A percentile compares a stretch with the other conserved stretches of the same genome.
These are phyloP conservation scores for Drosophila quasianomalipes DNA, from an alignment of 2,888 invertebrate species.

Conservation along the genomic window DNA sequence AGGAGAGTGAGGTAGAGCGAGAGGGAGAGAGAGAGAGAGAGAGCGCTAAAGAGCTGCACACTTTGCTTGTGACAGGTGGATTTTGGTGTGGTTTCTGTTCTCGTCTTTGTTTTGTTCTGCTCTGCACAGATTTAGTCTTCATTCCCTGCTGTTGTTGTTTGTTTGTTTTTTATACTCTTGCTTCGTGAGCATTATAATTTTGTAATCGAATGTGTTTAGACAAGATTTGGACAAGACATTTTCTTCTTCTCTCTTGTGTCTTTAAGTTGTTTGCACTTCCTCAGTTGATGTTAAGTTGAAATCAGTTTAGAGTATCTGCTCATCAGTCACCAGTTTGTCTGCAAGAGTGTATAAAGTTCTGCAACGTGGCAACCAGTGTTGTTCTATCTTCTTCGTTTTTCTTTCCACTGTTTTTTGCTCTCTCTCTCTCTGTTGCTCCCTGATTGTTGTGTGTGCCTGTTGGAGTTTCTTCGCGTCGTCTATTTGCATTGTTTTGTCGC, in stretches of 20 bases:
- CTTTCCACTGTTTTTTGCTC: conserved; percentile 16
- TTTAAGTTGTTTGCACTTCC: background rate
- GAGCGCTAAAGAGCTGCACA: conserved; percentile 4
- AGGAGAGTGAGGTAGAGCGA: conserved; percentile 4
- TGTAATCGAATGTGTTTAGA: background rate
- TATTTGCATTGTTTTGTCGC: conserved; percentile 28
- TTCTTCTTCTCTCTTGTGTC: background rate
- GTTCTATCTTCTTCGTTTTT: conserved; percentile 20
- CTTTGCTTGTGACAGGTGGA: conserved; percentile 59
- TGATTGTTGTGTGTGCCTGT: conserved; percentile 18
- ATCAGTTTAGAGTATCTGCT: background rate
- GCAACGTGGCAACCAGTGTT: background rate
- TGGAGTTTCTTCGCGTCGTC: conserved; percentile 7
- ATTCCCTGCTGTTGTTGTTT: conserved; percentile 33
- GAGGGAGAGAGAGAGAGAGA: background rate
- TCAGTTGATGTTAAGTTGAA: background rate
- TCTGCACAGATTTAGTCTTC: conserved; percentile 32
- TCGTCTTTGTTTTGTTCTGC: conserved; percentile 29
- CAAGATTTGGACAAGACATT: background rate
- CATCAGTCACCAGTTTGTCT: background rate
- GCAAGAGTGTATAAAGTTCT: conserved; percentile 15
- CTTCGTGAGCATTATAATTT: background rate
- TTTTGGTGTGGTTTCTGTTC: conserved; percentile 43
- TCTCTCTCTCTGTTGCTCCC: conserved; percentile 29
- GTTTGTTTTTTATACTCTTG: conserved; percentile 20